Evolutionary conservation across 2,888 invertebrate species (phyloP).

Genomic region (Brenthis ino): DNA sequence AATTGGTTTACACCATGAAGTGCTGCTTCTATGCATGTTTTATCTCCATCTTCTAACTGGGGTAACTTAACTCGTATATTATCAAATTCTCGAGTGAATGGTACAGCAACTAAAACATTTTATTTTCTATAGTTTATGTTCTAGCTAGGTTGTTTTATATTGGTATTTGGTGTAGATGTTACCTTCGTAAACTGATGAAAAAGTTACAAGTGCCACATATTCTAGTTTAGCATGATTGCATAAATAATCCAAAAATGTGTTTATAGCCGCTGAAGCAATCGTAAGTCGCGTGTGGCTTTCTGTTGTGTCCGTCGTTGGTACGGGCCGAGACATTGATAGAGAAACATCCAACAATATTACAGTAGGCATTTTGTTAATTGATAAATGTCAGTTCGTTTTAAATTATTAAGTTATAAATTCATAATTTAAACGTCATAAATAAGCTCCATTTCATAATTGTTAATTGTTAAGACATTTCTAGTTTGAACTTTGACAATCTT

Average conservation of each 20-base stretch:
- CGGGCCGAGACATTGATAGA: constrained; percentile 73
- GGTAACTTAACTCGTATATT: constrained; percentile 88
- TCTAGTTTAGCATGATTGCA: constrained; percentile 69
- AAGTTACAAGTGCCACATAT: constrained; percentile 70
- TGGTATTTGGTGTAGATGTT: constrained; percentile 26
- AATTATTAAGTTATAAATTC: background rate
- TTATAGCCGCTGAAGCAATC: constrained; percentile 66
- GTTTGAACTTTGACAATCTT: too few relatives aligned
- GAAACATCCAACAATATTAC: constrained; percentile 72
- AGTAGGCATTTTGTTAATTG: constrained; percentile 61
- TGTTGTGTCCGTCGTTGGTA: constrained; percentile 62
- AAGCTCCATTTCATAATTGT: too few relatives aligned
- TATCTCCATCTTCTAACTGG: constrained; percentile 91
- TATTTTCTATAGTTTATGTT: background rate
- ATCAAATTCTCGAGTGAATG: constrained; percentile 95
- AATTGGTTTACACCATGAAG: constrained; percentile 90
- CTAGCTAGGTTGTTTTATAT: background rate
- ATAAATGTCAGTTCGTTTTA: background rate
- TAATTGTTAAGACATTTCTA: too few relatives aligned
- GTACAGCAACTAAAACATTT: constrained; percentile 84
- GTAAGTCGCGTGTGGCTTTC: constrained; percentile 68
- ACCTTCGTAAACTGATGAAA: constrained; percentile 74
- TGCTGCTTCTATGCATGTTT: constrained; percentile 91
- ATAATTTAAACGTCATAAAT: background rate
- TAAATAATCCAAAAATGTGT: constrained; percentile 72